These are phyloP conservation scores for Ceratotherium simum DNA, from an alignment of 2,113 vertebrate species.

Conservation along the genomic window DNA sequence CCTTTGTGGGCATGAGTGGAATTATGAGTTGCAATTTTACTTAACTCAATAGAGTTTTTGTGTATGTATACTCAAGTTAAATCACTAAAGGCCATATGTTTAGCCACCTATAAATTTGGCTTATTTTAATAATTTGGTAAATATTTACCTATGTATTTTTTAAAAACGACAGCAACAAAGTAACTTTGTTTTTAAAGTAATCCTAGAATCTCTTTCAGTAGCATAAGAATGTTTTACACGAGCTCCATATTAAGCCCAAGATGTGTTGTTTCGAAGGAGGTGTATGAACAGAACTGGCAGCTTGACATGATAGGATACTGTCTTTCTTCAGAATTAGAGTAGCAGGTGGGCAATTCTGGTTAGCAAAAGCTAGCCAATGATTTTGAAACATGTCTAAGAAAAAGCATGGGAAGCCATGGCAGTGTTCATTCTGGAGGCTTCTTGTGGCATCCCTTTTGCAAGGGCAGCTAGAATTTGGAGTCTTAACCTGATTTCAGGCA, in stretches of 20 bases:
- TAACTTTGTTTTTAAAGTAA: not conserved
- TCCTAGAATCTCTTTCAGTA: not conserved
- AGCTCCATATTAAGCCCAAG: not conserved
- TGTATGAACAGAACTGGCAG: not conserved
- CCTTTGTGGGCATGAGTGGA: not conserved
- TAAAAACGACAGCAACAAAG: not conserved
- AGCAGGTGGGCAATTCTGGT: not conserved
- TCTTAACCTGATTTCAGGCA: not conserved
- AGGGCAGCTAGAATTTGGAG: not conserved
- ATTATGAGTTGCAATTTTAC: not conserved
- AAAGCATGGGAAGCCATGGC: not conserved
- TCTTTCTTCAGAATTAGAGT: not conserved
- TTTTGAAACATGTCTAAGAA: not conserved
- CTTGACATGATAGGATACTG: not conserved
- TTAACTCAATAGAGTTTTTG: not conserved
- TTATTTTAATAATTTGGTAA: conserved; percentile 44
- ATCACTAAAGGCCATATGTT: not conserved
- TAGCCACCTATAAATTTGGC: not conserved
- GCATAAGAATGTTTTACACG: not conserved
- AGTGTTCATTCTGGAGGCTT: not conserved
- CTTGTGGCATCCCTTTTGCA: not conserved
- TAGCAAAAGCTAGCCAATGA: not conserved
- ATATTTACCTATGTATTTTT: not conserved
- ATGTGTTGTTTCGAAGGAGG: not conserved
- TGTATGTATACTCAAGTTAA: not conserved